phyloP scores from a whole-genome alignment of 2,888 invertebrate species.

The Ctena decussata region DNA sequence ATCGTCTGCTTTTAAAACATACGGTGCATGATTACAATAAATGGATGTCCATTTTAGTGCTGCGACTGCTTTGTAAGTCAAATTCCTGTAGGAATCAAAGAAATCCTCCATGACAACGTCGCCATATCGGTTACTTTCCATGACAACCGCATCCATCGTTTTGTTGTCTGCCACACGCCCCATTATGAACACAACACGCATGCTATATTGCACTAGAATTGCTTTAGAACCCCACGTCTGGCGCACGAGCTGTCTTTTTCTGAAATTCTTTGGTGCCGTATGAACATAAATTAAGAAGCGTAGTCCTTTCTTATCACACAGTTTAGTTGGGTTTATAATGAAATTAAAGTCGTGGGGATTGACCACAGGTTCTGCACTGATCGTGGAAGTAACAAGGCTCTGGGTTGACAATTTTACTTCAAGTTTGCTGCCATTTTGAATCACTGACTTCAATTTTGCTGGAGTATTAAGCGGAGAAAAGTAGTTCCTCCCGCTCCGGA shows the following conservation, averaged over 20 bases:
- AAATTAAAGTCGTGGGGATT: constrained; percentile 80
- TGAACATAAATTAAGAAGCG: constrained; percentile 85
- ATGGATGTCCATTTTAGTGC: constrained; percentile 86
- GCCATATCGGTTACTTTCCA: constrained; percentile 82
- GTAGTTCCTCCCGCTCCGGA: background rate
- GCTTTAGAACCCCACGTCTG: constrained; percentile 84
- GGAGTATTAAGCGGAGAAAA: background rate
- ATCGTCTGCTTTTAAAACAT: constrained; percentile 87
- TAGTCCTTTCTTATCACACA: constrained; percentile 71
- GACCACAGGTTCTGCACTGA: constrained; percentile 36
- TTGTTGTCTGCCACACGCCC: constrained; percentile 73
- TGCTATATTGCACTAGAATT: constrained; percentile 71
- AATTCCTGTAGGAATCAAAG: constrained; percentile 87
- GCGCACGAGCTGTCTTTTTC: constrained; percentile 82
- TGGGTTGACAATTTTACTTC: background rate
- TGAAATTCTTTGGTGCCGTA: constrained; percentile 83
- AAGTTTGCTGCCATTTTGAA: constrained; percentile 7
- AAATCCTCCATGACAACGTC: constrained; percentile 87
- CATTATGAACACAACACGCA: constrained; percentile 84
- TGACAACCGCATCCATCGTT: constrained; percentile 75
- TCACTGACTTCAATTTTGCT: background rate
- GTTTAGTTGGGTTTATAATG: constrained; percentile 72
- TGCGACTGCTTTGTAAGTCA: constrained; percentile 87
- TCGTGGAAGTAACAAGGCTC: background rate
- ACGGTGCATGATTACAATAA: constrained; percentile 84